phyloP scores from a whole-genome alignment of 2,888 invertebrate genomes.

The Rotaria macrura region DNA sequence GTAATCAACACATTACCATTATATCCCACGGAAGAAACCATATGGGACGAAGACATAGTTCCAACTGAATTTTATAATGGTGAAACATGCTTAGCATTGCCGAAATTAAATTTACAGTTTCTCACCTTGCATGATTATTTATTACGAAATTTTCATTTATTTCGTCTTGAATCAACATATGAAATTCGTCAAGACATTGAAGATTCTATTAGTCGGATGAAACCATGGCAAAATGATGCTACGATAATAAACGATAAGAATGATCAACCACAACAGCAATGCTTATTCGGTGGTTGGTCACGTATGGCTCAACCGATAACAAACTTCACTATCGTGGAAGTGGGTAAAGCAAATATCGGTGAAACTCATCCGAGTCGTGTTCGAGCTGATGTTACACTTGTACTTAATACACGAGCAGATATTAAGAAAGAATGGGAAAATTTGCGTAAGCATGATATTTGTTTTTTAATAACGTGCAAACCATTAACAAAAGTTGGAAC shows the following conservation, averaged over 20 bases:
- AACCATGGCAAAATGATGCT: constrained; percentile 65
- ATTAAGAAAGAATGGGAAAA: constrained; percentile 89
- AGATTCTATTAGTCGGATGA: constrained; percentile 81
- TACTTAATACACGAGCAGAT: constrained; percentile 70
- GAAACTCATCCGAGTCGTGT: constrained; percentile 90
- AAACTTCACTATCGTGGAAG: constrained; percentile 84
- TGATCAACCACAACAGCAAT: neutral
- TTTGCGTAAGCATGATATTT: constrained; percentile 89
- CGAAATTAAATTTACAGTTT: constrained; percentile 93
- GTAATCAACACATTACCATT: constrained; percentile 84
- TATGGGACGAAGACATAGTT: constrained; percentile 98
- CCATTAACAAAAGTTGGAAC: constrained; percentile 71
- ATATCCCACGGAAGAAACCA: constrained; percentile 90
- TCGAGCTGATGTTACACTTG: constrained; percentile 79
- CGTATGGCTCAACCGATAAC: constrained; percentile 90
- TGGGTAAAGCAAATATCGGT: constrained; percentile 57
- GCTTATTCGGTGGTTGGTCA: constrained; percentile 89
- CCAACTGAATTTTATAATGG: constrained; percentile 68
- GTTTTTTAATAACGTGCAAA: constrained; percentile 81
- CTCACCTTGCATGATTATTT: constrained; percentile 94
- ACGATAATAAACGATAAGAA: neutral
- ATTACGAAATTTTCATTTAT: constrained; percentile 87
- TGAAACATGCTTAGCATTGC: constrained; percentile 65
- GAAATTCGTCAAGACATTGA: constrained; percentile 93
- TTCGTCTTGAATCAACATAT: constrained; percentile 91